Base-by-base conservation (phyloP, 2,797 vertebrate species). In the Threskiornis aethiopicus region DNA sequence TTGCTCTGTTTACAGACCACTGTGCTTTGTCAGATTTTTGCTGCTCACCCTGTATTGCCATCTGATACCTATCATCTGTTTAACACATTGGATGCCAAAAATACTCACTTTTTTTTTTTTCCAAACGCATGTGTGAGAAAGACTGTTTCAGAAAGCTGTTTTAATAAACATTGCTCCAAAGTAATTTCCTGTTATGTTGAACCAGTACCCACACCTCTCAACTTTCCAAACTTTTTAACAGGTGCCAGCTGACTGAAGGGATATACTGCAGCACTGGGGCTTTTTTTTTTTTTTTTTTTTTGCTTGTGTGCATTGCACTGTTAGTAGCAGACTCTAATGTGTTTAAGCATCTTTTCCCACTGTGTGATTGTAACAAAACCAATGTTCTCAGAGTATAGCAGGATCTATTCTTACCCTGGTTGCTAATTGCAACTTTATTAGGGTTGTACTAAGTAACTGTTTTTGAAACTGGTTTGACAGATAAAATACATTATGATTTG, bases 11-110 rank as follows among this genome's bases (percentile, higher is more conserved):
- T 97, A 92, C 83, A 87, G 85, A 91, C 77, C 87, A 90, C 80
- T 76, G 67, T 91, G 83, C 70, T 90, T 96, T 97, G 96, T 97
- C 95, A 92, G 94, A 78, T 77, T 90, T 65, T 85, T 92, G 92
- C 90, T 79, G 69, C 79, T 97, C 88, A 35, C 89, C 91, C 77
- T 64, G 35, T 67, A 87, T 66, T 75, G 75, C 94, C 88, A 84
- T 90, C 94, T 90, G 94, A 97, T 93, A 80, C 78, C 70, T 90
- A 80, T 95, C 75, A 87, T 95, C 92, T 89, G 93, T 62, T 93
- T 81, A 87, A 83, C 92, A 90, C 76, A 54, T 54, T 94, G 87
- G 75, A 85, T 88, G 94, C 96, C 96, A 97, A 95, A 93, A 97
- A 84, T 89, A 92, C 41, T 91, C 65, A 22, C 24, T 8, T 73